Base-by-base conservation (phyloP, 2,797 vertebrate species). In the Protosalanx chinensis region DNA sequence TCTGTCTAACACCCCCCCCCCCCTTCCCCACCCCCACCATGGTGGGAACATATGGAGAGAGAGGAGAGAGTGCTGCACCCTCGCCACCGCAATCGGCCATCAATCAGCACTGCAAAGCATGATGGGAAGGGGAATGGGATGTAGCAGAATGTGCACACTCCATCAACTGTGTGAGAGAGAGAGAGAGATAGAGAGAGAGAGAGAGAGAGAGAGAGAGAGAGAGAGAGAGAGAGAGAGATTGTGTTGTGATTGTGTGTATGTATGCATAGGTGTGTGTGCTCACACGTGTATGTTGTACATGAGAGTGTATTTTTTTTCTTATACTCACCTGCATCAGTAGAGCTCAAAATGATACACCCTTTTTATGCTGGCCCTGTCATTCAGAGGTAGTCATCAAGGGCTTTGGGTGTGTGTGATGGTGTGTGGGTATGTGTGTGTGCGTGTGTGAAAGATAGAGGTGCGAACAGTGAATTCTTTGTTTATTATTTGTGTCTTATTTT, bases 31-130 rank as follows among this genome's bases (percentile, higher is more conserved):
- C 51, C 37, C 46, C 0, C 16, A 16, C 5, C 67, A 32, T 32
- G 70, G 70, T 41, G 58, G 78, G 70, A 84, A 64, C 76, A 81
- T 77, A 75, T 77, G 72, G 72, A 60, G n/a, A n/a, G n/a, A 56
- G 56, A 57, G 37, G 72, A 73, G 77, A 75, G 57, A 72, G 68
- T 70, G 76, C 72, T 63, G 78, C 77, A 79, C 74, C 75, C 61
- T 76, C 72, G 0, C 37, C 56, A 67, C 80, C 60, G 76, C 72
- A 59, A 74, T 81, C 71, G 35, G 69, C 78, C 84, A 87, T 89
- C 84, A 77, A 76, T 88, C 82, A 85, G n/a, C 32, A n/a, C 76
- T 16, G 81, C 87, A 88, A 76, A 72, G 87, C 85, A 75, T 80
- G 70, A 84, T 84, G 87, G 86, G 85, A 87, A 78, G 74, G 76